These are phyloP conservation scores for Hymenopus coronatus DNA, from an alignment of 2,888 invertebrate genomes.

Conservation along the genomic window DNA sequence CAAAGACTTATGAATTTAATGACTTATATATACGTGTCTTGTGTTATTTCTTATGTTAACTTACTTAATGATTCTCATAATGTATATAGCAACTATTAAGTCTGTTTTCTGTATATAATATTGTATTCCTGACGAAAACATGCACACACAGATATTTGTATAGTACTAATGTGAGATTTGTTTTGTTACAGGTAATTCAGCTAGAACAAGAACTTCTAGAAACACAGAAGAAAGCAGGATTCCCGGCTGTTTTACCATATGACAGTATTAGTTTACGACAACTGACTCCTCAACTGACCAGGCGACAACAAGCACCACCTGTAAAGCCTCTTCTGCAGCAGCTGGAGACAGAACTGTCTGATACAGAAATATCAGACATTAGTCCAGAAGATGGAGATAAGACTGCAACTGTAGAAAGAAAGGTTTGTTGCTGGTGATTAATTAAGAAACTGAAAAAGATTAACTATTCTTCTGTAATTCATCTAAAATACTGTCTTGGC, in stretches of 20 bases:
- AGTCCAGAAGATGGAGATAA: constrained; percentile 78
- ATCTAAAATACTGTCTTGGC: background rate
- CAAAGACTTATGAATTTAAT: no score
- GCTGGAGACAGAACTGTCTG: constrained; percentile 76
- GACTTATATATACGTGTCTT: no score
- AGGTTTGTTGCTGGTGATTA: constrained; percentile 42
- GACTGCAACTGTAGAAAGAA: constrained; percentile 71
- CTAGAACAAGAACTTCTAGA: constrained; percentile 81
- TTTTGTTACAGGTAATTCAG: constrained; percentile 56
- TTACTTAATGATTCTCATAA: no score
- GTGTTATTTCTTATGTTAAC: no score
- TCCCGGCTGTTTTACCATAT: constrained; percentile 78
- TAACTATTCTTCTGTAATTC: background rate
- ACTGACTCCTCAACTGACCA: constrained; percentile 72
- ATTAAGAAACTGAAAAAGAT: background rate
- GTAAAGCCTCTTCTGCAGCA: constrained; percentile 63
- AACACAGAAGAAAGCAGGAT: constrained; percentile 84
- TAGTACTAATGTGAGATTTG: background rate
- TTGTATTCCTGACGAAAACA: background rate
- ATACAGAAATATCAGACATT: constrained; percentile 81
- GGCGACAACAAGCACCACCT: constrained; percentile 59
- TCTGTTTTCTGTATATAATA: no score
- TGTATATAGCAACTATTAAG: no score
- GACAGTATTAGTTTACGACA: constrained; percentile 71
- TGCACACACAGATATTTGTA: no score